Base-by-base conservation (phyloP, 2,113 vertebrate species). In the Syngnathus floridae region DNA sequence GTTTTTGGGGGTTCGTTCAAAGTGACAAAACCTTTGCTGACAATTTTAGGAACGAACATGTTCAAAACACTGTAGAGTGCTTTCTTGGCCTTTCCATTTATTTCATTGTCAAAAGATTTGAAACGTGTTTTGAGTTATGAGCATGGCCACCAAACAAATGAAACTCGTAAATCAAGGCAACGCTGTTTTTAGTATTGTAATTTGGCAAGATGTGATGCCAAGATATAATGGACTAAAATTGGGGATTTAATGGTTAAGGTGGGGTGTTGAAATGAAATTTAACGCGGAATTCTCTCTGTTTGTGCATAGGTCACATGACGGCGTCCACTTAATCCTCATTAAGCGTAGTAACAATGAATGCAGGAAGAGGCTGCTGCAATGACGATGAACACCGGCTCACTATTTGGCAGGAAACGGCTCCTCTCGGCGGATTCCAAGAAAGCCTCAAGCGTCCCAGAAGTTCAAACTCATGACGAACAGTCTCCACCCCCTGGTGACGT, bases 371-470 rank as follows among this genome's bases (percentile, higher is more conserved):
- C 84, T 86, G 84, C 86, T 83, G 87, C 88, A 82, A 82, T 82
- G 83, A 82, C 84, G 81, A 89, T 82, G 82, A 88, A 78, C 77
- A 72, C 6, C 40, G 81, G 79, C 86, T 81, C 89, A 91, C 89
- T 90, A 91, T 91, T 90, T 91, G 88, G 89, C 90, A 91, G 90
- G 90, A 91, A 91, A 85, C 80, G 77, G 64, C 80, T 83, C 75
- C 58, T 70, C 73, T 88, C 74, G 68, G 82, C 82, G 82, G 77
- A 71, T 86, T 83, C 88, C 83, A 76, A 83, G 81, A 87, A 82
- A 83, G 37, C 82, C 82, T 78, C 60, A 74, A 74, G 79, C 46
- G 81, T 84, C 82, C 80, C 69, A 78, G 79, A 85, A 80, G 38
- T 84, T 82, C 80, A 72, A 40, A 66, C 72, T 66, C 69, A 61